Evolutionary conservation across 1,140 invertebrate genomes (phyloP), one percentile per base, ranked within the genome.

Genomic region (Brachionus rotundiformis): DNA sequence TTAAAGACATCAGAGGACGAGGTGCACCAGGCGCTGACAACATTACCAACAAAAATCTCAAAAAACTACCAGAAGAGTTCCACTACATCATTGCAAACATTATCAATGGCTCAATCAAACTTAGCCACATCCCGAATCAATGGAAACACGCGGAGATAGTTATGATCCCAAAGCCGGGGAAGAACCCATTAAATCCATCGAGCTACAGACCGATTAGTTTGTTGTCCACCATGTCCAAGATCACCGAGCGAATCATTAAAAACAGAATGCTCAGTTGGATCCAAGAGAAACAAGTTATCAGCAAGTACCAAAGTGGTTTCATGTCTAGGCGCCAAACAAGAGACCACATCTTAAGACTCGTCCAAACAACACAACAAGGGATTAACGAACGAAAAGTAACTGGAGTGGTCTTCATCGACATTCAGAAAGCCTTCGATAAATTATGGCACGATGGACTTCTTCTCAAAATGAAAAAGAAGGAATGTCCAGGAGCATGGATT

Each of bases 341-440:
- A 0, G 84, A 87, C 76, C 87, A 88, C 82, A 25, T 88, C 2
- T 63, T 84, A 0, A 76, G 85, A 75, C 83, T 89, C 10, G 83
- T 84, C 0, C 85, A 86, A 71, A 73, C 85, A 41, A 85, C 88
- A 1, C 82, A 76, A 0, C 36, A 82, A 5, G 83, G 84, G 16
- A 86, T 85, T 16, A 87, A 86, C 75, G 83, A 83, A 82, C 84
- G 85, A 1, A 73, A 85, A 39, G 79, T 83, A 6, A 84, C 85
- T 6, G 82, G 82, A 0, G 82, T 84, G 36, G 29, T 87, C 0
- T 81, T 88, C 11, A 83, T 89, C 11, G 88, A 89, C 49, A 83
- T 88, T 3, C 84, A 84, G 59, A 88, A 88, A 83, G 86, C 87
- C 0, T 88, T 88, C 49, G 88, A 89, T 65, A 83, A 82, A 75